Base-by-base conservation (phyloP, 2,888 invertebrate species). In the Melikaiella ostensackeni region DNA sequence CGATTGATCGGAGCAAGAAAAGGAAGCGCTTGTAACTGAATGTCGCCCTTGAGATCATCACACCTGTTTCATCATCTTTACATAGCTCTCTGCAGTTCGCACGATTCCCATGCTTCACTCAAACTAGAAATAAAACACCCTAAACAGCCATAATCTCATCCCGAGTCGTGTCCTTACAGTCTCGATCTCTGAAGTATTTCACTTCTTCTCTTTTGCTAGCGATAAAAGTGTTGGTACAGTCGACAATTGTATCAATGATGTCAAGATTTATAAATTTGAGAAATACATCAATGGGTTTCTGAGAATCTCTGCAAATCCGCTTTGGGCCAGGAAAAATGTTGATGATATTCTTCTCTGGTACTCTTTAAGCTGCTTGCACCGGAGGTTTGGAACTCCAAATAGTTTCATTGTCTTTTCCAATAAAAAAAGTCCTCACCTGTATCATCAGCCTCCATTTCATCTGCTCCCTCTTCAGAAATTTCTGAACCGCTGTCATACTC, bases 71-170 rank as follows among this genome's bases (percentile, higher is more conserved):
- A 75, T 82, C 77, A 61, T 77, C 76, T 50, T 74, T 76, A 79
- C 73, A 82, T 27, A 62, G 42, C 46, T 80, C 77, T 76, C 33
- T 16, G 57, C 79, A 75, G 75, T 79, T 82, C n/a, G 73, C 77
- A 70, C 74, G 77, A 57, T 78, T 80, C 21, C 64, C 63, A 27
- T 57, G 63, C 75, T 80, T 76, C 27, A 77, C 24, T 59, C 76
- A 62, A 30, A 64, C 63, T 9, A 80, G 35, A 66, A 74, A 80
- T 74, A 82, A 70, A 50, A 74, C 46, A 27, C 83, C 83, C 59
- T 80, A 76, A n/a, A 85, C 78, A 64, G 85, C 83, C 64, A 77
- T 77, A 46, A 84, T 81, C 81, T 83, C 82, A 66, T 77, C 24
- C 66, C 76, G 78, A 74, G 77, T 79, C 19, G 81, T 81, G n/a